phyloP scores from a whole-genome alignment of 2,113 vertebrate species.

The Microtus montanus region DNA sequence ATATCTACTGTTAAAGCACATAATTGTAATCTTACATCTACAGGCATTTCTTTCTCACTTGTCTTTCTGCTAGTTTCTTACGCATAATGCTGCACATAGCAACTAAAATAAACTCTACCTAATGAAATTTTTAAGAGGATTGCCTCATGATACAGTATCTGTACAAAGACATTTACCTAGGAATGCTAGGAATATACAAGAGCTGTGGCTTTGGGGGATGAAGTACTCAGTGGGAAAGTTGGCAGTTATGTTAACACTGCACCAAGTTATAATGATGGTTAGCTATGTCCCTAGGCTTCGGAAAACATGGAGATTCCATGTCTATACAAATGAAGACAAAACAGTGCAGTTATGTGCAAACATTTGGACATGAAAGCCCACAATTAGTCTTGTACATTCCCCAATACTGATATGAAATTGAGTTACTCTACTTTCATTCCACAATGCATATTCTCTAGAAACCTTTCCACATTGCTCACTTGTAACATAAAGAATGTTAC shows the following conservation, averaged over 20 bases:
- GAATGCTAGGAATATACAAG: not conserved
- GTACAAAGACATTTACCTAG: too few relatives aligned
- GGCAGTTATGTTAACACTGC: too few relatives aligned
- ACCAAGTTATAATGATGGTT: not conserved
- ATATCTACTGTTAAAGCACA: not conserved
- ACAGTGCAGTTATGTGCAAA: not conserved
- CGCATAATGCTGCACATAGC: too few relatives aligned
- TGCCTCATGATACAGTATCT: not conserved
- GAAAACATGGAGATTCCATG: not conserved
- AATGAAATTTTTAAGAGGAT: not conserved
- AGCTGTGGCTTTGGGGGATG: not conserved
- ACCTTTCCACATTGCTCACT: too few relatives aligned
- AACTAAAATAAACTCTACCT: not conserved
- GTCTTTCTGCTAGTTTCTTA: not conserved
- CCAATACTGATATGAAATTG: not conserved
- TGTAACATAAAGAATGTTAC: too few relatives aligned
- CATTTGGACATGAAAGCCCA: not conserved
- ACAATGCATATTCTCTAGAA: not conserved
- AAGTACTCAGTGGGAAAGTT: not conserved
- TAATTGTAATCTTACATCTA: not conserved
- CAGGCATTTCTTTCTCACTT: not conserved
- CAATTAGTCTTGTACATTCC: not conserved
- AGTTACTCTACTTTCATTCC: not conserved
- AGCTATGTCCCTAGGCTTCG: not conserved
- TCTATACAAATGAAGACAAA: not conserved